Evolutionary conservation across 2,888 invertebrate species (phyloP).

Genomic region (Melipona beecheii): DNA sequence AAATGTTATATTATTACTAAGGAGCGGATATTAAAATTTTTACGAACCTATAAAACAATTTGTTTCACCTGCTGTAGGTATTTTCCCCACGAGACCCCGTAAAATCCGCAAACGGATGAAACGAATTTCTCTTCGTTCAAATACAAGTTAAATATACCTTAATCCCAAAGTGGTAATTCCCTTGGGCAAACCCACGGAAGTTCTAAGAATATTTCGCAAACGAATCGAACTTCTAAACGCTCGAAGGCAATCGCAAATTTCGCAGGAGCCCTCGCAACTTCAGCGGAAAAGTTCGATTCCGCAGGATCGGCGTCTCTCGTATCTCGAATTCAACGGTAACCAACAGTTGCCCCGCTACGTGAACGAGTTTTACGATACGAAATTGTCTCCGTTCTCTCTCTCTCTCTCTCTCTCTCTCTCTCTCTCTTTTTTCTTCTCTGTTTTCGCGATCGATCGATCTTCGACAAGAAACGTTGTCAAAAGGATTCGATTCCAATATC

Average conservation of each 20-base stretch:
- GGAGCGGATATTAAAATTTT: too few relatives aligned
- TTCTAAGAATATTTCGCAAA: constrained; percentile 1
- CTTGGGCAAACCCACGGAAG: not conserved
- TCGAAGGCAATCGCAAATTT: not conserved
- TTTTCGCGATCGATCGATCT: constrained; percentile 31
- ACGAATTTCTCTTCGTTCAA: not conserved
- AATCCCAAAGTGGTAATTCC: not conserved
- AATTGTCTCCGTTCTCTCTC: not conserved
- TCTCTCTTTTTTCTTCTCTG: not conserved
- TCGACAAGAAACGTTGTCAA: constrained; percentile 37
- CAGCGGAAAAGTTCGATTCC: not conserved
- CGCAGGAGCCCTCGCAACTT: not conserved
- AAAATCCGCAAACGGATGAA: not conserved
- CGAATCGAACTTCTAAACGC: not conserved
- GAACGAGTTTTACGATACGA: constrained; percentile 33
- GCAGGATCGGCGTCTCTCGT: not conserved
- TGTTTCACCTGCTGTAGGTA: too few relatives aligned
- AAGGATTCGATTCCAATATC: constrained; percentile 58
- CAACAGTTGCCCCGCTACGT: constrained; percentile 7
- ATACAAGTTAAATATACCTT: not conserved
- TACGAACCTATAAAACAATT: too few relatives aligned
- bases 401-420: too few relatives aligned
- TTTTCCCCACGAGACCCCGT: too few relatives aligned
- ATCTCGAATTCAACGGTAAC: constrained; percentile 3
- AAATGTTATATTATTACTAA: too few relatives aligned